Percentiles rank a stretch among this genome's conserved stretches.
Conservation (phyloP, 2,797 vertebrate genomes). For the Tympanoctomys barrerae region DNA sequence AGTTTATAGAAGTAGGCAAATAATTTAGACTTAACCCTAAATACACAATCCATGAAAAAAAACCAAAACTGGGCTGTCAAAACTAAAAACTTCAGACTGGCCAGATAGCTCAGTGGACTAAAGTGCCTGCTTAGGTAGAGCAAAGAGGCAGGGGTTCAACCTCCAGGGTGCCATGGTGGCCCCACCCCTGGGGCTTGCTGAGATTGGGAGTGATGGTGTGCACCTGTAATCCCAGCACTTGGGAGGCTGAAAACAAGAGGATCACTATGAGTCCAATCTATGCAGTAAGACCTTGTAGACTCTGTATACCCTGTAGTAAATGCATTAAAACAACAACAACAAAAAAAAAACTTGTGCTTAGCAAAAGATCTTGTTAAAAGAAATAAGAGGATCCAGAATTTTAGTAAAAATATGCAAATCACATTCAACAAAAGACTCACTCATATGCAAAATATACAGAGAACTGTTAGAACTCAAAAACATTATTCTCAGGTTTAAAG, state of each 20-base stretch:
- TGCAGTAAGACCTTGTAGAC: too few relatives aligned
- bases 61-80: neutral
- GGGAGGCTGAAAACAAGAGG: too few relatives aligned
- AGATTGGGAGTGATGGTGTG: too few relatives aligned
- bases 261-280: too few relatives aligned
- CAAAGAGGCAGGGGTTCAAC: too few relatives aligned
- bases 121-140: too few relatives aligned
- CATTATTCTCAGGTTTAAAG: neutral
- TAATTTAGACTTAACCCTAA: neutral
- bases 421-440: neutral
- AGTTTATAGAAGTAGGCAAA: neutral
- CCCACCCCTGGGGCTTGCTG: too few relatives aligned
- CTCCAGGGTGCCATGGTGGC: too few relatives aligned
- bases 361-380: neutral
- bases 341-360: neutral
- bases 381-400: neutral
- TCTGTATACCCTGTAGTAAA: too few relatives aligned
- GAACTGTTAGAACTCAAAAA: neutral
- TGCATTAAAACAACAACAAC: too few relatives aligned
- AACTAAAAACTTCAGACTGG: neutral
- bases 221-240: too few relatives aligned
- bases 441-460: neutral
- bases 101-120: too few relatives aligned
- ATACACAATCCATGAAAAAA: neutral
- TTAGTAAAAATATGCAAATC: neutral